A percentile compares a stretch with the other conserved stretches of the same genome.
These are phyloP conservation scores for Brachystomella parvula DNA, from an alignment of 1,140 invertebrate genomes.

Conservation along the genomic window DNA sequence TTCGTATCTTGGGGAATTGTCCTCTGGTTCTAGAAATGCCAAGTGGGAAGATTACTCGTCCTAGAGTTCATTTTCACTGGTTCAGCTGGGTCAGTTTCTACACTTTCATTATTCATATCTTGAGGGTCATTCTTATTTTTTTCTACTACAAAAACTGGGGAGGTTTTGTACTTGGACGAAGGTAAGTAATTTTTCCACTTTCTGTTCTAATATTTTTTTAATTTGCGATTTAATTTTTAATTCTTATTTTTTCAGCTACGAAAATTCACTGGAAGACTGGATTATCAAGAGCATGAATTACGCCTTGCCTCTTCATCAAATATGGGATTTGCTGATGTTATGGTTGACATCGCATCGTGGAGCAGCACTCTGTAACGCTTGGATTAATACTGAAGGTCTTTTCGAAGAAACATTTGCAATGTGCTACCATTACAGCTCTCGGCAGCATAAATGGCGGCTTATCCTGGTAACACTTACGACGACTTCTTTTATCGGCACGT, in stretches of 20 bases:
- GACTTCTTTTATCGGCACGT: not conserved
- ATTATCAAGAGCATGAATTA: not conserved
- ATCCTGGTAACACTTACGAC: not conserved
- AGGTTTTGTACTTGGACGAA: not conserved
- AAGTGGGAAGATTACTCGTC: not conserved
- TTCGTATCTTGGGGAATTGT: not conserved
- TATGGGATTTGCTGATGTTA: not conserved
- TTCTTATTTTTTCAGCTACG: not conserved
- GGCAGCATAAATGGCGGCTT: not conserved
- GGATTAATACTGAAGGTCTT: not conserved
- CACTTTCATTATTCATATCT: not conserved
- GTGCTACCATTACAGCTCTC: not conserved
- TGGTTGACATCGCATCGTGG: not conserved
- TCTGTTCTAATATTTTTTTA: not conserved
- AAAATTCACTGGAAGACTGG: not conserved
- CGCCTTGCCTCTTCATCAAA: not conserved
- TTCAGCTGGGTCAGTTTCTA: not conserved
- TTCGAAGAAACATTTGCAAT: not conserved
- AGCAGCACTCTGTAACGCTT: not conserved
- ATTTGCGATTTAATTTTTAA: not conserved
- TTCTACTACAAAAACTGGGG: slow-evolving; percentile 7
- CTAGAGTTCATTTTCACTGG: not conserved
- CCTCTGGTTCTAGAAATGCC: not conserved
- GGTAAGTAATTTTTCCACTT: not conserved
- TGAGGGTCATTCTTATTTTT: not conserved